Base-by-base conservation (phyloP, 2,113 vertebrate species). In the Saccopteryx leptura region DNA sequence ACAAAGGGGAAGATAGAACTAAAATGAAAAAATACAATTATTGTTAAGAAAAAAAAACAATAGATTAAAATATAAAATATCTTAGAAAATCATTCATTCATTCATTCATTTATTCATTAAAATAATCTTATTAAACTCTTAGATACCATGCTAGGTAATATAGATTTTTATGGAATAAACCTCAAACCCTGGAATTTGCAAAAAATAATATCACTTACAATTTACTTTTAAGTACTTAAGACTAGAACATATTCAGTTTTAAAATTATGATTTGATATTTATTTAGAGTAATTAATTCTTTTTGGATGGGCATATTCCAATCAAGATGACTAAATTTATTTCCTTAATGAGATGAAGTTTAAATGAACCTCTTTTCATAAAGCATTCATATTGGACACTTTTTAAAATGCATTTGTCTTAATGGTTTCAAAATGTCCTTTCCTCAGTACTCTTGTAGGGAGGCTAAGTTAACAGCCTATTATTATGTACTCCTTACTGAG, bases 361-460 rank as follows among this genome's bases (percentile, higher is more conserved):
- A 94, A 82, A 88, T 96, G 39, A 90, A 39, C 48, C 13, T 74
- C 13, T 92, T 18, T 85, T 94, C 50, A 66, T 91, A 95, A 97
- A 97, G 88, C 75, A 50, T 96, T 92, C 75, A 84, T 90, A 76
- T 58, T 28, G 75, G 23, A 76, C 92, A 89, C 50, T 93, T 79
- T 68, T 50, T 50, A 71, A 97, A 98, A 93, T 95, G 23, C 90
- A 18, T 97, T 98, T 97, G 81, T 97, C 96, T 97, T 98, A 98
- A 97, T 97, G 96, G 83, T 97, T 98, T 98, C 96, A 96, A 98
- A 98, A 98, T 98, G 98, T 98, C 98, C 97, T 98, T 98, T 98
- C 96, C 94, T 96, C 82, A 60, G 93, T 95, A 94, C 88, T 98
- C 93, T 98, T 98, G 82, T 97, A 98, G 97, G 96, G 80, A 96